Evolutionary conservation across 1,140 invertebrate species (phyloP).

Genomic region (Lordiphosa stackelbergi): DNA sequence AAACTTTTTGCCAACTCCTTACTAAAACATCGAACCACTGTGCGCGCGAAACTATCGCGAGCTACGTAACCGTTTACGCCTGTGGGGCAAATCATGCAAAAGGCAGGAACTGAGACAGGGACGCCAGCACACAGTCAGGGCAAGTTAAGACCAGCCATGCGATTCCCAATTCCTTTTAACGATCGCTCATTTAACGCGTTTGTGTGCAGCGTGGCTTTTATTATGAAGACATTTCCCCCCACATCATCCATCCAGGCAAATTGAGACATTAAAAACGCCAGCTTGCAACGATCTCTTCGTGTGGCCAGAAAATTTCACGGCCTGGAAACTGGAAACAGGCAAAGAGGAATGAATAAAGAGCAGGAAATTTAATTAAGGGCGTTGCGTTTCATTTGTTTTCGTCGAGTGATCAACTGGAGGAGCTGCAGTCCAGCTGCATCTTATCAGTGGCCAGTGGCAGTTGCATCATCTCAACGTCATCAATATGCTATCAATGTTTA

Average conservation of each 20-base stretch:
- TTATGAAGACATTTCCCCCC: constrained; percentile 59
- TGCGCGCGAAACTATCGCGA: constrained; percentile 33
- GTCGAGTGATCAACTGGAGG: constrained; percentile 31
- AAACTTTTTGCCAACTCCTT: no score
- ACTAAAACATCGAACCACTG: constrained; percentile 11
- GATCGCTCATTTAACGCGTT: constrained; percentile 74
- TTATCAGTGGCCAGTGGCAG: constrained; percentile 60
- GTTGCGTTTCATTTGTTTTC: constrained; percentile 70
- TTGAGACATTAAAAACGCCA: constrained; percentile 71
- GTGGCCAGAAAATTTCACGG: constrained; percentile 46
- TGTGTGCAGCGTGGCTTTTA: constrained; percentile 55
- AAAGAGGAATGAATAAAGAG: not conserved
- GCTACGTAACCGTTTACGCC: constrained; percentile 47
- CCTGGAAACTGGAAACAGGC: constrained; percentile 5
- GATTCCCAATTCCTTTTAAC: constrained; percentile 64
- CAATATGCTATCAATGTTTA: constrained; percentile 74
- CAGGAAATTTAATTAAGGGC: constrained; percentile 66
- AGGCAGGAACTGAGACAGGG: constrained; percentile 18
- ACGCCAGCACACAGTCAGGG: constrained; percentile 27
- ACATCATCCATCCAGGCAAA: constrained; percentile 47
- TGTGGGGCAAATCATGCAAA: constrained; percentile 24
- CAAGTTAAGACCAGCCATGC: constrained; percentile 32
- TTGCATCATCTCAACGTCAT: constrained; percentile 57
- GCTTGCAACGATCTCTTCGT: constrained; percentile 31
- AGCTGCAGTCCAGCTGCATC: constrained; percentile 38